Base-by-base conservation (phyloP, 2,797 vertebrate species). In the Enteromius anoplus region DNA sequence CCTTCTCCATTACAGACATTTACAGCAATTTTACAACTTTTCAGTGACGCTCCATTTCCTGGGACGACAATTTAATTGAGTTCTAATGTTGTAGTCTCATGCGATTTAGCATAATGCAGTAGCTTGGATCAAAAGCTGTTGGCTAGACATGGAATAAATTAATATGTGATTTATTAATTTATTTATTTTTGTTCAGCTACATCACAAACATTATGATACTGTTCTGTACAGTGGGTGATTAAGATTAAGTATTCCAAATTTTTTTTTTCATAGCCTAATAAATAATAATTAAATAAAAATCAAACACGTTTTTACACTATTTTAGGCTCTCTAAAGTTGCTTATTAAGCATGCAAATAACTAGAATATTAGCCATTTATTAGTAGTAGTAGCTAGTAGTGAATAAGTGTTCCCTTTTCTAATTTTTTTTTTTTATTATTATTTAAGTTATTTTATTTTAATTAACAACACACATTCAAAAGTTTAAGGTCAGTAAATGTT, bases 81-180 rank as follows among this genome's bases (percentile, higher is more conserved):
- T n/a, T 79, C 23, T 23, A 80, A 47, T 64, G 40, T 47, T 45
- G 15, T 37, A 62, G 45, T 77, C 62, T 62, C 42, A 29, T 17
- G 23, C 19, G 11, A 76, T 77, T 64, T 42, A 47, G 26, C 5
- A 64, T 32, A 47, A 77, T 77, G 60, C 19, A 23, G 40, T 77
- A 47, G 23, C 72, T 37, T 53, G 29, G 69, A 19, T 55, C 29
- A 32, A 37, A 37, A 37, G 72, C 32, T 15, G 72, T 49, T 64
- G 60, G 40, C 42, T 64, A 64, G 23, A 45, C 29, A 62, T 26
- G 37, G 23, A 45, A 29, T 76, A 42, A 34, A 60, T 58, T 10
- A 75, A 58, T 37, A n/a, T 40, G 32, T 15, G 2, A n/a, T 10
- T 10, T 40, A n/a, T n/a, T n/a, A n/a, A 32, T 37, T 37, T 37